Percentiles rank a stretch among this genome's conserved stretches.
These are phyloP conservation scores for Zaprionus taronus DNA, from an alignment of 1,140 invertebrate species.

Conservation along the genomic window DNA sequence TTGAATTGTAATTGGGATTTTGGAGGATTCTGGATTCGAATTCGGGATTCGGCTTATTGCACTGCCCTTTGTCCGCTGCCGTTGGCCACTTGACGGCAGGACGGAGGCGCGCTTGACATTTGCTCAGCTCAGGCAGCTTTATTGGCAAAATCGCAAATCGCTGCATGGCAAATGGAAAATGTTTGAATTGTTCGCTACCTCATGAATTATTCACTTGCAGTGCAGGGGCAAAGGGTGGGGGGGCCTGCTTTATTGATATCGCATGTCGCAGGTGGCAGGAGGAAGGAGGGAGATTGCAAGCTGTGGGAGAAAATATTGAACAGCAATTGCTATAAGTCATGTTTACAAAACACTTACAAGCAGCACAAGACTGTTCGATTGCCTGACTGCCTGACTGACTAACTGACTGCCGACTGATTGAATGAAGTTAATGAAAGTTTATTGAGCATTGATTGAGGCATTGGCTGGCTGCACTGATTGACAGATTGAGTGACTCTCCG, in stretches of 20 bases:
- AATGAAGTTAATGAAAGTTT: conserved; percentile 80
- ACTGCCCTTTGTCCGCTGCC: conserved; percentile 40
- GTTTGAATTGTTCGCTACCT: conserved; percentile 19
- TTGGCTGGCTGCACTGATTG: conserved; percentile 37
- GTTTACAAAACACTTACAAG: conserved; percentile 80
- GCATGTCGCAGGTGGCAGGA: conserved; percentile 29
- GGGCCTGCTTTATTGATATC: conserved; percentile 51
- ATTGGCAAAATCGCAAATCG: conserved; percentile 31
- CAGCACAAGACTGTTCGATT: conserved; percentile 16
- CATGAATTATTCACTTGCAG: conserved; percentile 60
- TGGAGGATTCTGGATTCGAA: conserved; percentile 42
- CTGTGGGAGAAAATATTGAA: conserved; percentile 63
- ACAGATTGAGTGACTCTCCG: conserved; percentile 42
- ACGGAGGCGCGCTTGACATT: conserved; percentile 12
- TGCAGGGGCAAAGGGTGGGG: conserved; percentile 11
- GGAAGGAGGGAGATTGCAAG: conserved; percentile 28
- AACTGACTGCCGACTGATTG: conserved; percentile 57
- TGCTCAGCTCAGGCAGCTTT: conserved; percentile 17
- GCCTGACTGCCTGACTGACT: conserved; percentile 23
- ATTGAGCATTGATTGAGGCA: conserved; percentile 66
- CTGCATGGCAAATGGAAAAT: conserved; percentile 14
- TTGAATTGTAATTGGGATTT: conserved; percentile 52
- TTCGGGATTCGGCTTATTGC: conserved; percentile 59
- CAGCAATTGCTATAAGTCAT: conserved; percentile 63
- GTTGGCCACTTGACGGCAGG: conserved; percentile 34